Evolutionary conservation across 2,113 vertebrate genomes (phyloP).

Genomic region (Eretmochelys imbricata): DNA sequence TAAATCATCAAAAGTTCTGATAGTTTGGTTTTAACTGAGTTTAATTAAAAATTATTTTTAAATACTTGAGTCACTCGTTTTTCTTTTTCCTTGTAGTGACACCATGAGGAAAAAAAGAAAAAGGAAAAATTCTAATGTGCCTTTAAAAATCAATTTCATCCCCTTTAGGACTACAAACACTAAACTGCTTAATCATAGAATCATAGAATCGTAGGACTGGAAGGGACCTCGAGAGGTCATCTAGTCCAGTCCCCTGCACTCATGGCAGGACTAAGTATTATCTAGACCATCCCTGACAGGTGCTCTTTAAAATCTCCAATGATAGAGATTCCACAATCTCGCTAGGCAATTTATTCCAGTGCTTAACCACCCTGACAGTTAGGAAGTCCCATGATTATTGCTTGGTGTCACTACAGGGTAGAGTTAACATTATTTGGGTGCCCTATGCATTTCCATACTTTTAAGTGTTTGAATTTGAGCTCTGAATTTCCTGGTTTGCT

Average conservation of each 20-base stretch:
- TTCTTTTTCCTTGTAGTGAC: not conserved
- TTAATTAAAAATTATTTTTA: not conserved
- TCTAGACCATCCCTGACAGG: too few species aligned
- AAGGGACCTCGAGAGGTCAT: too few species aligned
- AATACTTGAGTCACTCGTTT: not conserved
- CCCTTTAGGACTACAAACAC: not conserved
- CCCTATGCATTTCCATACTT: not conserved
- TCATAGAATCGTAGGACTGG: too few species aligned
- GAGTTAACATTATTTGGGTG: not conserved
- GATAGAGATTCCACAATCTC: too few species aligned
- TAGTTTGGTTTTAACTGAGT: not conserved
- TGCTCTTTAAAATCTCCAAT: too few species aligned
- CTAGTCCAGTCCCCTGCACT: too few species aligned
- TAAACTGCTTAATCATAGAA: not conserved
- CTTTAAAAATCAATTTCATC: not conserved
- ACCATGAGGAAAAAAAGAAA: not conserved
- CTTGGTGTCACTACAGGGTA: not conserved
- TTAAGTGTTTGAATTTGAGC: constrained; percentile 31
- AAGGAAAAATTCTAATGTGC: not conserved
- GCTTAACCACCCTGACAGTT: too few species aligned
- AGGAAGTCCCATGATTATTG: not conserved
- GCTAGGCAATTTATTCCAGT: too few species aligned
- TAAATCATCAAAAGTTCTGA: not conserved
- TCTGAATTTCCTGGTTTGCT: constrained; percentile 50
- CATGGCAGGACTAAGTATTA: too few species aligned